Base-by-base conservation (phyloP, 2,113 vertebrate species). In the Callionymus lyra region DNA sequence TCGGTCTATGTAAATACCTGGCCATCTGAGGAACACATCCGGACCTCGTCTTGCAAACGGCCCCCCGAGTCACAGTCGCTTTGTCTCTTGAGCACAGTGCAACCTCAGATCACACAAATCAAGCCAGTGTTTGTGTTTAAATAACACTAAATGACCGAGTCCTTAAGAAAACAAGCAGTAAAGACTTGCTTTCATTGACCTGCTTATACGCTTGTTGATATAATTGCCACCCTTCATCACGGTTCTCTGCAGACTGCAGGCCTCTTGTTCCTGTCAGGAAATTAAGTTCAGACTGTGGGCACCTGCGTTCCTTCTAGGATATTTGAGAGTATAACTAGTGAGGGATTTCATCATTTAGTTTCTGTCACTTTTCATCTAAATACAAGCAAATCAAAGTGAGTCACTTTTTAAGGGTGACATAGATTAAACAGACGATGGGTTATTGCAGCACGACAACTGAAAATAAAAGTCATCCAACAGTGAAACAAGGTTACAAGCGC, bases 141-240 rank as follows among this genome's bases (percentile, higher is more conserved):
- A 57, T 4, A 3, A 2, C 42, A 38, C 14, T 10, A 33, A 50
- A 18, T 16, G 45, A 68, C 34, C 10, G 1, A 47, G 12, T 13
- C 18, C 36, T 27, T 6, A 12, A 65, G 52, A 47, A 18, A 34
- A 9, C n/a, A 56, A 21, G 58, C 1, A 56, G 40, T 42, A 12
- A 65, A 55, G 41, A 40, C 41, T 48, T 63, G 47, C 40, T 64
- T 76, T 74, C 42, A 76, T 69, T 64, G 59, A 50, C 32, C 42
- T 56, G 52, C 62, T 84, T 80, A 73, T 81, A 81, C 67, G 41
- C 39, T 68, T 63, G 70, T 74, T 57, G 58, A 27, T 27, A 27
- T 27, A 27, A 16, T 27, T 47, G 33, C 38, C 13, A 53, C 41
- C 50, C 64, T 59, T 59, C 43, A 61, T 61, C 52, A 69, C 33